A percentile compares a stretch with the other conserved stretches of the same genome.
Evolutionary conservation across 2,797 vertebrate species (phyloP).

Genomic region (Sternotherus odoratus): DNA sequence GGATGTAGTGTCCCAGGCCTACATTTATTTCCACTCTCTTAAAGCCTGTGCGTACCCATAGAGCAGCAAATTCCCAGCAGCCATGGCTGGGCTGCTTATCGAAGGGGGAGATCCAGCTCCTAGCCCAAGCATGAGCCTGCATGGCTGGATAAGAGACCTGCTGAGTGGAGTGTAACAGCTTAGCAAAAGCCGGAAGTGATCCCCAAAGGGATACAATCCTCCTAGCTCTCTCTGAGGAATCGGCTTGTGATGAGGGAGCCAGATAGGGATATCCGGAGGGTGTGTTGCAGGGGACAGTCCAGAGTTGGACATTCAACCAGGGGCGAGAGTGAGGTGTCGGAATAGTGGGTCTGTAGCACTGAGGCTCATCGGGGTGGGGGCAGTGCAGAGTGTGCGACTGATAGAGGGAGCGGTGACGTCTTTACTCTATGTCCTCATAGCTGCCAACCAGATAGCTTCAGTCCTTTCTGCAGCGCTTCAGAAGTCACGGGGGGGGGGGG

Average conservation of each 20-base stretch:
- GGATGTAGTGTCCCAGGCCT: neutral
- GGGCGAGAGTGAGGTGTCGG: neutral
- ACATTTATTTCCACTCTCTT: neutral
- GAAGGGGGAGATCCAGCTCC: neutral
- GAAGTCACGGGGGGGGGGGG: neutral
- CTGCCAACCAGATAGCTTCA: neutral
- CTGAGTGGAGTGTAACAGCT: accelerated
- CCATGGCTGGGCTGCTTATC: neutral
- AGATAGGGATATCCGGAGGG: neutral
- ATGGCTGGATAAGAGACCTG: neutral
- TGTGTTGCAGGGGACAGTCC: neutral
- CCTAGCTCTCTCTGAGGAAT: neutral
- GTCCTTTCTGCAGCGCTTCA: neutral
- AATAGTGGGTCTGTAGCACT: neutral
- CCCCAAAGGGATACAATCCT: neutral
- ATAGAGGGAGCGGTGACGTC: neutral
- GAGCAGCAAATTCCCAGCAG: neutral
- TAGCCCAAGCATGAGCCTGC: neutral
- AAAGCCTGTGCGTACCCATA: neutral
- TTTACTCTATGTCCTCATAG: neutral
- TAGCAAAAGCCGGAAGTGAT: neutral
- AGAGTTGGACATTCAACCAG: neutral
- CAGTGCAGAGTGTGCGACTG: neutral
- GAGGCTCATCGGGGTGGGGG: accelerated
- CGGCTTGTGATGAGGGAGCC: neutral